Percentiles rank a stretch among this genome's conserved stretches.
These are phyloP conservation scores for Venturia canescens DNA, from an alignment of 1,140 invertebrate genomes.

Conservation along the genomic window DNA sequence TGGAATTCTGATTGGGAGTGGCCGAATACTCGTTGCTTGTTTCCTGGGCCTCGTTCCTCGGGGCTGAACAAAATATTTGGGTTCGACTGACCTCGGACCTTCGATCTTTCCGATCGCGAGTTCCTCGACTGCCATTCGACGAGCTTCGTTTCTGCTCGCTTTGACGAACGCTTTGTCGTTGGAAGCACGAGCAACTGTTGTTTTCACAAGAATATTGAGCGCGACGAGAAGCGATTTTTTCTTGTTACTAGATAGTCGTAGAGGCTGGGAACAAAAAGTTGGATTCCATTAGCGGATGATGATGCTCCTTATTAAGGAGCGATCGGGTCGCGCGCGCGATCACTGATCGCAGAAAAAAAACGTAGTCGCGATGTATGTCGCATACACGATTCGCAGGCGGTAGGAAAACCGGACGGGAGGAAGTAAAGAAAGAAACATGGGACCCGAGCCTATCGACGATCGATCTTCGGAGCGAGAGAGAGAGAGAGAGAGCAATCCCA, in stretches of 20 bases:
- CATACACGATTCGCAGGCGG: conserved; percentile 33
- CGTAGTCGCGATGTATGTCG: conserved; percentile 4
- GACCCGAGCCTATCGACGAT: conserved; percentile 55
- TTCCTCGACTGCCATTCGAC: no score
- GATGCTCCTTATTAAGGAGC: conserved; percentile 28
- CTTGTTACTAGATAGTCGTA: neutral
- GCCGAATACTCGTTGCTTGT: no score
- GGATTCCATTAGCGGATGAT: neutral
- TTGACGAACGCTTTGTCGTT: neutral
- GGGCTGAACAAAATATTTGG: no score
- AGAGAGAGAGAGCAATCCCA: conserved; percentile 54
- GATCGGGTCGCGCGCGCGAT: neutral
- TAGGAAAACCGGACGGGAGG: conserved; percentile 21
- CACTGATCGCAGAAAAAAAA: neutral
- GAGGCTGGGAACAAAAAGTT: neutral
- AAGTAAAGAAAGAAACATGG: conserved; percentile 27
- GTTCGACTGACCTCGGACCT: no score
- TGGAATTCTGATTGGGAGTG: no score
- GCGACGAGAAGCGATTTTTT: no score
- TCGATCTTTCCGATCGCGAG: no score
- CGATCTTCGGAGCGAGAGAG: conserved; percentile 58
- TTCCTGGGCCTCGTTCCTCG: no score
- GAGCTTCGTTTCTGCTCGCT: no score
- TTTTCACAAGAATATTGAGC: no score
- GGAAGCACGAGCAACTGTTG: neutral